Percentiles rank a stretch among this genome's conserved stretches.
These are phyloP conservation scores for Petromus typicus DNA, from an alignment of 2,113 vertebrate species.

Conservation along the genomic window DNA sequence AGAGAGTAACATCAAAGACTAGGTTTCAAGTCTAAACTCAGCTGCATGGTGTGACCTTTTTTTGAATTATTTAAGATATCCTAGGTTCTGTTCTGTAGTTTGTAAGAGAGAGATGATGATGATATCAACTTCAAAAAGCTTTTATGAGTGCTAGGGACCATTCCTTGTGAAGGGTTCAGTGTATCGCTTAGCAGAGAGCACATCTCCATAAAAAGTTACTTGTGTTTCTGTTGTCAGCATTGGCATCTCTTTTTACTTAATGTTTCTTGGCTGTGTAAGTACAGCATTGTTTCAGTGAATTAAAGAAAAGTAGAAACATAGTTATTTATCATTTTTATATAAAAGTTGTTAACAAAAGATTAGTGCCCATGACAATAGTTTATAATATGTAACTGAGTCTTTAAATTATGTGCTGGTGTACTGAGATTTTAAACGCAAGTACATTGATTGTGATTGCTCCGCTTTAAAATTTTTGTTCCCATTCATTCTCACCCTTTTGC, in stretches of 20 bases:
- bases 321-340: constrained; percentile 20
- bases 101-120: neutral
- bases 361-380: neutral
- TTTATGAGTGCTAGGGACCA: neutral
- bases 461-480: neutral
- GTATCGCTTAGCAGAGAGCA: neutral
- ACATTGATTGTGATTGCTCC: neutral
- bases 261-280: neutral
- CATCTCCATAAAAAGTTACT: neutral
- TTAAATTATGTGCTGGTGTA: neutral
- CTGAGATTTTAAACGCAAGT: constrained; percentile 33
- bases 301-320: neutral
- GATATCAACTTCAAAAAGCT: neutral
- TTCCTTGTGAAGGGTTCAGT: neutral
- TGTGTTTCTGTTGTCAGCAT: neutral
- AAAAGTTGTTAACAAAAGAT: constrained; percentile 34
- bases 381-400: neutral
- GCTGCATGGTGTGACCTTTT: neutral
- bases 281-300: neutral
- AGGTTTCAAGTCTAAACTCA: neutral
- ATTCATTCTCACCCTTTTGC: neutral
- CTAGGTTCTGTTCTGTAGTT: constrained; percentile 14
- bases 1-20: neutral
- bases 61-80: neutral
- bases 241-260: neutral